A percentile compares a stretch with the other conserved stretches of the same genome.
Evolutionary conservation across 2,113 vertebrate species (phyloP).

Genomic region (Prinia subflava): DNA sequence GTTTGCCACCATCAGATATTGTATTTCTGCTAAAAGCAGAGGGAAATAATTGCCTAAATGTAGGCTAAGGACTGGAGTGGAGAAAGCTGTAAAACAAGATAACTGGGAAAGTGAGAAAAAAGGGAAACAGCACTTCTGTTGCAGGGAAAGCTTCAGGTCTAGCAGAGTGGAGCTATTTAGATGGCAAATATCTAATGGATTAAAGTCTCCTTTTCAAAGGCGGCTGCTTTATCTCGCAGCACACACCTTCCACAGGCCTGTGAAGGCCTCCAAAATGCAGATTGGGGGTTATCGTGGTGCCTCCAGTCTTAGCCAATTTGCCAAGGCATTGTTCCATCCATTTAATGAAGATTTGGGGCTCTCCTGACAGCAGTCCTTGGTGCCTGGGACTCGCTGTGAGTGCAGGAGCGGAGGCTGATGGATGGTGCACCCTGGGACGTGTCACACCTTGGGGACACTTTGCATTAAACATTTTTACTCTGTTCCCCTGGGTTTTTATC

Average conservation of each 20-base stretch:
- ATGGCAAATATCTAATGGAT: conserved; percentile 1
- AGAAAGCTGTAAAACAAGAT: conserved; percentile 50
- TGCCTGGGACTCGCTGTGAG: neutral
- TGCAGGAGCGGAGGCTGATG: neutral
- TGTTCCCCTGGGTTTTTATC: neutral
- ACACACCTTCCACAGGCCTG: conserved; percentile 18
- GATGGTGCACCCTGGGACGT: neutral
- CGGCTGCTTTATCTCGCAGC: conserved; percentile 18
- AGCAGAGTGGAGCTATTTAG: neutral
- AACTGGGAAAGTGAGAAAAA: neutral
- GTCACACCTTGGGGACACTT: neutral
- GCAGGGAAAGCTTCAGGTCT: neutral
- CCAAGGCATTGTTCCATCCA: neutral
- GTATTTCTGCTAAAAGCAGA: neutral
- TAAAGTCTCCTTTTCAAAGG: neutral
- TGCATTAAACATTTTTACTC: neutral
- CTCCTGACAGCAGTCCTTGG: neutral
- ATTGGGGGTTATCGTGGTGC: conserved; percentile 29
- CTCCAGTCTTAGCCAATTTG: neutral
- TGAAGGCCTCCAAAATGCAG: conserved; percentile 9
- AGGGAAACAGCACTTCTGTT: neutral
- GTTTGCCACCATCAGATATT: conserved; percentile 10
- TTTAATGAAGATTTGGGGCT: neutral
- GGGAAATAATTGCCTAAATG: neutral
- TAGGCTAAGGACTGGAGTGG: neutral